phyloP scores from a whole-genome alignment of 2,797 vertebrate species.

The Intellagama lesueurii region DNA sequence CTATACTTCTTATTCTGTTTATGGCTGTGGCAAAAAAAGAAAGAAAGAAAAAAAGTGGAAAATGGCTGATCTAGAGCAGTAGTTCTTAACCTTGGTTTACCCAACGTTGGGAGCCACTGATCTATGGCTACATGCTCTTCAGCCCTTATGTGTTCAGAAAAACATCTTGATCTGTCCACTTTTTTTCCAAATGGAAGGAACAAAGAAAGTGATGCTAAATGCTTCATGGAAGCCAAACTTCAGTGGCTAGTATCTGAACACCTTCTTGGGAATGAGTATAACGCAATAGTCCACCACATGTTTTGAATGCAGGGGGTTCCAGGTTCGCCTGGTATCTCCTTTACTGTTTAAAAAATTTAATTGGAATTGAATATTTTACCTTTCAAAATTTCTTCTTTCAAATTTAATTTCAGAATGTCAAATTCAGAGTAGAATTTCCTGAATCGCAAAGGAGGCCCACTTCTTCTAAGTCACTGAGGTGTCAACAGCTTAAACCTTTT shows the following conservation, averaged over 20 bases:
- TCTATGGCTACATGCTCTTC: not conserved
- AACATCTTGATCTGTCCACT: not conserved
- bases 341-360: not conserved
- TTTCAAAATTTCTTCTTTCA: not conserved
- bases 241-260: not conserved
- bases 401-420: constrained; percentile 70
- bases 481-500: constrained; percentile 47
- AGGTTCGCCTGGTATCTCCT: not conserved
- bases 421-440: constrained; percentile 32
- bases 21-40: too few species aligned
- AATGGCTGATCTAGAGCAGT: not conserved
- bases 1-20: too few species aligned
- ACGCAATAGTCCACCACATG: too few species aligned
- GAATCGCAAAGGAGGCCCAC: constrained; percentile 36
- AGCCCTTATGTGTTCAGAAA: not conserved
- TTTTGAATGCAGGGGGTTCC: too few species aligned
- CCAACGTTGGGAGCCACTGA: too few species aligned
- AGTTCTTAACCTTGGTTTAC: too few species aligned
- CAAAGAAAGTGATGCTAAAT: not conserved
- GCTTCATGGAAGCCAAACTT: not conserved
- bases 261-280: not conserved
- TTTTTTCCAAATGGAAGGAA: not conserved
- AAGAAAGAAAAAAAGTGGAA: not conserved
- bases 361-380: not conserved
- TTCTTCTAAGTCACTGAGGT: constrained; percentile 39